phyloP scores from a whole-genome alignment of 1,140 invertebrate species.

The Pogonognathellus flavescens region DNA sequence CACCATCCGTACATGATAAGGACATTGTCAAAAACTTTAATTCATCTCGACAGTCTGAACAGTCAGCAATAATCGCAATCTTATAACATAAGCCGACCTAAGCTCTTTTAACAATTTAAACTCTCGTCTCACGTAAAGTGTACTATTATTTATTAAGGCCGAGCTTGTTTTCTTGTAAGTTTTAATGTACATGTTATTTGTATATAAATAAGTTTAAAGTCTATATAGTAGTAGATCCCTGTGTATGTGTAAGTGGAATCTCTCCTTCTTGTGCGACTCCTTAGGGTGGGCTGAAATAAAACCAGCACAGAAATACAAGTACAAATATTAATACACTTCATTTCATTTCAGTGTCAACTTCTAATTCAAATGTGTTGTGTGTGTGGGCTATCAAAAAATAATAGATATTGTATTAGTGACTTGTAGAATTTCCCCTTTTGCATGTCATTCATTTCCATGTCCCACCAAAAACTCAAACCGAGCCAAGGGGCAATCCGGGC shows the following conservation, averaged over 20 bases:
- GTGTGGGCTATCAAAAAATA: slow-evolving; percentile 35
- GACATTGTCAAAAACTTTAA: slow-evolving; percentile 26
- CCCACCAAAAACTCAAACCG: neutral
- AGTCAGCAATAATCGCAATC: slow-evolving; percentile 9
- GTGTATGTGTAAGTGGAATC: too few relatives aligned
- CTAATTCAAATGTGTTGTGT: slow-evolving; percentile 20
- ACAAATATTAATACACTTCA: neutral
- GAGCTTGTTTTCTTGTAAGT: slow-evolving; percentile 13
- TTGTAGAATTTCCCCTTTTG: slow-evolving; percentile 48
- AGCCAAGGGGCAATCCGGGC: neutral
- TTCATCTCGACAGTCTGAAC: slow-evolving; percentile 33
- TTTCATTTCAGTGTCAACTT: slow-evolving; percentile 21
- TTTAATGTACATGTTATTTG: neutral
- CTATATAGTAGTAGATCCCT: neutral
- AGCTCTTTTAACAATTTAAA: too few relatives aligned
- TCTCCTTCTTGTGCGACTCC: neutral
- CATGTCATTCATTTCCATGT: slow-evolving; percentile 34
- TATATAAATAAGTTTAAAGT: slow-evolving; percentile 15
- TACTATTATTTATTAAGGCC: too few relatives aligned
- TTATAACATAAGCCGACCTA: neutral
- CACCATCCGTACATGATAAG: neutral
- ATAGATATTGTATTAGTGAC: slow-evolving; percentile 47
- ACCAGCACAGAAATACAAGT: neutral
- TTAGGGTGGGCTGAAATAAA: neutral
- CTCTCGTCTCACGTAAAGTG: too few relatives aligned